Percentiles rank a stretch among this genome's conserved stretches.
phyloP scores from a whole-genome alignment of 2,797 vertebrate species.

The Podargus strigoides region DNA sequence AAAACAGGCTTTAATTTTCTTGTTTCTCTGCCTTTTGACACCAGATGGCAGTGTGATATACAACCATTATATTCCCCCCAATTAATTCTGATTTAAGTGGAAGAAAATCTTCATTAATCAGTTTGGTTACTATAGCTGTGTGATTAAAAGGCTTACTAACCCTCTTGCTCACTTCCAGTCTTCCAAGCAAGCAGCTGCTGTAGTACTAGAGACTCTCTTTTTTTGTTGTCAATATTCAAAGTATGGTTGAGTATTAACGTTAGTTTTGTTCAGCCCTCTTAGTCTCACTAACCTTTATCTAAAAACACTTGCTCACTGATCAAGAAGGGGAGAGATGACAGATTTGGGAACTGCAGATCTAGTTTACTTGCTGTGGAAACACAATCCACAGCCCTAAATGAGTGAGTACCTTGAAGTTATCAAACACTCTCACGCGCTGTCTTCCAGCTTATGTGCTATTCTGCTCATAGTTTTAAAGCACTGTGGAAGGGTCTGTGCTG shows the following conservation, averaged over 20 bases:
- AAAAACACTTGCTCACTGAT: background rate
- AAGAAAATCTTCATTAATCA: conserved; percentile 2
- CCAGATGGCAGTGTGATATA: background rate
- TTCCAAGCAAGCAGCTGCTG: background rate
- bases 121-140: background rate
- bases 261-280: background rate
- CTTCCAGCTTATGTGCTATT: background rate
- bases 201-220: background rate
- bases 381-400: background rate
- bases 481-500: background rate
- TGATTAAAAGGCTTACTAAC: background rate
- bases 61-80: background rate
- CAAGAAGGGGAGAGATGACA: background rate
- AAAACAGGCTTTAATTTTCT: background rate
- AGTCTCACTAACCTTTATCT: background rate
- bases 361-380: background rate
- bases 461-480: background rate
- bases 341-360: background rate
- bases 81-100: background rate
- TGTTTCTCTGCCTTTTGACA: background rate
- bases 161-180: background rate
- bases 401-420: background rate
- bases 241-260: background rate
- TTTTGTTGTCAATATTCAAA: background rate
- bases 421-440: background rate